phyloP scores from a whole-genome alignment of 2,113 vertebrate genomes.

The Promerops cafer region DNA sequence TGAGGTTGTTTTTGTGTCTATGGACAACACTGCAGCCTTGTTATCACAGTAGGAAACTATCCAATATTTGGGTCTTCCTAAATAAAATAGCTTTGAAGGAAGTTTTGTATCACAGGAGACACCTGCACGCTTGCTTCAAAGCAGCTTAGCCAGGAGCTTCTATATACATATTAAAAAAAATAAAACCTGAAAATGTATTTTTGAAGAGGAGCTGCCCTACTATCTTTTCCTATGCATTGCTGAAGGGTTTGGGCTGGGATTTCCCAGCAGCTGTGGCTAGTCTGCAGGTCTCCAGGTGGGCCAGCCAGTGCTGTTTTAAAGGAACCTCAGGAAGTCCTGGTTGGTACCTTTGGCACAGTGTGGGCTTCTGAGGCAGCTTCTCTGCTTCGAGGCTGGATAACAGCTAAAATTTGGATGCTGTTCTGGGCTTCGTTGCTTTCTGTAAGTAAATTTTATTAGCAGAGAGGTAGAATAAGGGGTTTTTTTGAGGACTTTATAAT shows the following conservation, averaged over 20 bases:
- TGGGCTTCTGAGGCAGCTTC: background rate
- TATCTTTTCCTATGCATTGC: background rate
- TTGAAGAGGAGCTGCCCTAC: background rate
- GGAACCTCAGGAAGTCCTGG: fast-evolving
- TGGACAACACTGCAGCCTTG: background rate
- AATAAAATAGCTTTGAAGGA: background rate
- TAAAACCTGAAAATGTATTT: background rate
- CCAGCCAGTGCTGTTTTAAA: background rate
- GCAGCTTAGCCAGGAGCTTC: background rate
- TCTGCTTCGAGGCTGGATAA: background rate
- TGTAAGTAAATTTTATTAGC: background rate
- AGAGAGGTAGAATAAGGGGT: background rate
- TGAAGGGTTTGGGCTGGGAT: background rate
- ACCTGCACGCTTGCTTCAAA: background rate
- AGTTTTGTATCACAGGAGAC: background rate
- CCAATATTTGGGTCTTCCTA: background rate
- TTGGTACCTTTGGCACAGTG: fast-evolving
- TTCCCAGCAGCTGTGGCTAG: background rate
- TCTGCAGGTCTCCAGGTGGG: background rate
- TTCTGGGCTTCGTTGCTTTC: background rate
- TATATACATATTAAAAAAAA: background rate
- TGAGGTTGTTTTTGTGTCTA: background rate
- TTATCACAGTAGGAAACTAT: background rate
- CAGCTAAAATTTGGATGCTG: background rate
- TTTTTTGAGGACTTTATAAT: background rate